Evolutionary conservation across 2,888 invertebrate species (phyloP).

Genomic region (Petrolisthes manimaculis): DNA sequence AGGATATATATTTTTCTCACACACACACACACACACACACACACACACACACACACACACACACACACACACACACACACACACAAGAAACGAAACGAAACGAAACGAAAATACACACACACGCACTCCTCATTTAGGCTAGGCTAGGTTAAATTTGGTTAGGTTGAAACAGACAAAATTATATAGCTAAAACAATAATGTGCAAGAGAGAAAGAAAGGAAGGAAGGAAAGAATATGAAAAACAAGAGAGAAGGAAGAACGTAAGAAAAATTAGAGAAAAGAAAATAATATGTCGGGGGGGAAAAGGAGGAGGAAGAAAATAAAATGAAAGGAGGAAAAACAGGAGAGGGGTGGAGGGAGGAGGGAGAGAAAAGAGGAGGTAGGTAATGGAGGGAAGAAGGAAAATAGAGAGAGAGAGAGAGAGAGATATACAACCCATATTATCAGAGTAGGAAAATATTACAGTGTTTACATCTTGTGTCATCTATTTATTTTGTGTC

Average conservation of each 20-base stretch:
- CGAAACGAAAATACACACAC: not conserved
- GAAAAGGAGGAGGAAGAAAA: not conserved
- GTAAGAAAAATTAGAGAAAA: not conserved
- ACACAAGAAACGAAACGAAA: not conserved
- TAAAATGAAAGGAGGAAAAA: not conserved
- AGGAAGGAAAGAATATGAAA: not conserved
- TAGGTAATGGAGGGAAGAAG: not conserved
- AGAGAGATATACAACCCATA: too few species aligned
- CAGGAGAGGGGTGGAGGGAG: too few species aligned
- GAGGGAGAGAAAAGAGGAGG: not conserved
- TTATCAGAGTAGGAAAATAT: too few species aligned
- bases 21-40: constrained; percentile 23
- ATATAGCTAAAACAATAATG: not conserved
- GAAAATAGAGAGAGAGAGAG: too few species aligned
- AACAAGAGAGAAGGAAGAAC: not conserved
- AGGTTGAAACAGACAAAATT: too few species aligned
- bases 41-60: constrained; percentile 17
- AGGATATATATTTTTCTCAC: not conserved
- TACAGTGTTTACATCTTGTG: not conserved
- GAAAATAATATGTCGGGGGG: not conserved
- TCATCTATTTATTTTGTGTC: too few species aligned
- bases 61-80: constrained; percentile 2
- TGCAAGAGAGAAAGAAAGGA: not conserved
- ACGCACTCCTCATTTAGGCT: not conserved
- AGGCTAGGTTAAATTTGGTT: too few species aligned